Evolutionary conservation across 2,113 vertebrate species (phyloP), one percentile per base, ranked within the genome.

Genomic region (Myocastor coypus): DNA sequence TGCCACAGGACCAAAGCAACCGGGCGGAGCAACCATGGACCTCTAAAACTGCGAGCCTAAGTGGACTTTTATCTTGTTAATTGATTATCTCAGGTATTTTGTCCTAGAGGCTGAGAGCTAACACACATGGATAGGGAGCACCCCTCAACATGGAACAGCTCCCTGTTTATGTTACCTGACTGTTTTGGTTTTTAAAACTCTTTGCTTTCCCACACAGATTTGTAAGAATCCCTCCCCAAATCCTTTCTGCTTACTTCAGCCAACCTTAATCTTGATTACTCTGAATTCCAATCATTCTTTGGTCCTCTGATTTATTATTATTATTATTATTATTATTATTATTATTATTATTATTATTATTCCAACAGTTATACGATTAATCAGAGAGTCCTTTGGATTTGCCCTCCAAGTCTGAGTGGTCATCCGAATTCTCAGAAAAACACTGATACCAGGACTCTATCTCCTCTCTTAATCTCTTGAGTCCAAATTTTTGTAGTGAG

Each of bases 361-460:
- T 93, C 87, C 28, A 86, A 32, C 64, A 92, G 37, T 20, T 42
- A 59, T 64, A 52, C 63, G 87, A 50, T 40, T 34, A 89, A 24
- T 40, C 55, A 94, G 81, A 94, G 22, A 52, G 37, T 88, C 86
- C n/a, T 59, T 28, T 20, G 77, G 24, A 52, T 40, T 87, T 30
- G n/a, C 13, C 87, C 69, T 30, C 57, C 52, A 97, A 89, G 87
- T 8, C 63, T 13, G 4, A 86, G 30, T 40, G 19, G 52, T 64
- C 28, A 81, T 46, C 3, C 57, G n/a, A 92, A 95, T 59, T 63
- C 64, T 93, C 40, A 80, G 83, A 66, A 83, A 95, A 96, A 59
- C 24, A 55, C 10, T 59, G n/a, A 82, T 69, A 26, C 24, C 40
- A 90, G 40, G 14, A 91, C 22, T 22, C 13, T 5, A 57, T 7